Base-by-base conservation (phyloP, 2,113 vertebrate species). In the Electrona antarctica region DNA sequence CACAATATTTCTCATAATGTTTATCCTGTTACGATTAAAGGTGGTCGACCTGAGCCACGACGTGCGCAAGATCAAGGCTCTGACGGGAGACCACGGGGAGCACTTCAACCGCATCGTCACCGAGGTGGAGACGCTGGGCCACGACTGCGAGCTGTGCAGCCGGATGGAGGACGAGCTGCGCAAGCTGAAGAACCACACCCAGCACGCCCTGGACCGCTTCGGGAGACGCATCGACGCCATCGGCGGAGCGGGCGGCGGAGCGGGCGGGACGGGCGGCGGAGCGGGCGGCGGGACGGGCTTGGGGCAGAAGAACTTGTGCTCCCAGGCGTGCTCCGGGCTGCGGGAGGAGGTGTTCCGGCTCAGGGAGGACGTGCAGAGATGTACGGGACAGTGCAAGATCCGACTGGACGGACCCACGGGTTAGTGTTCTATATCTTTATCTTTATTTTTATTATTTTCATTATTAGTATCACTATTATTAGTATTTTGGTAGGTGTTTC, bases 21-120 rank as follows among this genome's bases (percentile, higher is more conserved):
- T 50, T 14, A 56, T 54, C 1, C 28, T 59, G 2, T 21, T 47
- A 29, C 33, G 47, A 49, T 29, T 56, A 68, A 1, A 90, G 89
- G 92, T 97, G 29, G 79, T 92, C 14, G 85, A 91, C 58, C 82
- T 98, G 64, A 95, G 87, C 2, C 84, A 91, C 0, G 92, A 94
- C 0, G 54, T 93, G 0, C 76, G 57, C 14, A 88, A 90, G 70
- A 91, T 95, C 68, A 92, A 91, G 62, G 85, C 70, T 7, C 67
- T 93, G 71, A 91, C 92, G 0, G 92, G 91, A 0, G 87, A 86
- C 0, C 91, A 87, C 0, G 92, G 92, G 0, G 91, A 93, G 41
- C 85, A 92, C 14, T 91, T 95, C 2, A 90, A 87, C 73, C 90
- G 87, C 0, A 89, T 94, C 0, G 88, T 93, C 12, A 91, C 85